Conservation (phyloP, 2,797 vertebrate species). For the Mormyrops boulengeri region DNA sequence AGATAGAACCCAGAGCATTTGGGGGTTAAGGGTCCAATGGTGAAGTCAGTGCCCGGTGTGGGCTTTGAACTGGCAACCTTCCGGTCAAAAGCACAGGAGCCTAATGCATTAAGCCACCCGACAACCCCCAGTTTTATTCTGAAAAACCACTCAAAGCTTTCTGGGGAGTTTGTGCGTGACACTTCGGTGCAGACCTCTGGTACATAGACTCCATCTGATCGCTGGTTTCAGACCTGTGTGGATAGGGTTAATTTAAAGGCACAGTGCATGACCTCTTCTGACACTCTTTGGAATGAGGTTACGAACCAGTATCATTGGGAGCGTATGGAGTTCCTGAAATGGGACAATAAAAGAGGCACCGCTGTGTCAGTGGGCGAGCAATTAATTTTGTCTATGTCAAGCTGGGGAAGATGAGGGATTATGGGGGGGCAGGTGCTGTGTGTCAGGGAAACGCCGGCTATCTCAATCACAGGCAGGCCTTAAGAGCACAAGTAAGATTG, state of each 20-base stretch:
- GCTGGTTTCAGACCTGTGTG: not conserved
- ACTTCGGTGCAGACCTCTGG: not conserved
- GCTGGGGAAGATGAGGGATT: constrained; percentile 58
- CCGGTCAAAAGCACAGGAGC: not conserved
- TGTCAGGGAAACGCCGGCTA: constrained; percentile 58
- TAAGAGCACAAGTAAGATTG: constrained; percentile 54
- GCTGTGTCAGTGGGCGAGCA: not conserved
- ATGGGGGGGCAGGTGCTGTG: constrained; percentile 37
- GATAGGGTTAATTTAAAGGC: not conserved
- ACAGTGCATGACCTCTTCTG: not conserved
- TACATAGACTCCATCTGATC: not conserved
- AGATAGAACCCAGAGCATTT: not conserved
- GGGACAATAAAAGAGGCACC: not conserved
- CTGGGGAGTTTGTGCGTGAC: not conserved
- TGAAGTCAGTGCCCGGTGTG: not conserved
- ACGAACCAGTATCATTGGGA: not conserved
- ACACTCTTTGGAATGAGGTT: not conserved
- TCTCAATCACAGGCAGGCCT: constrained; percentile 42
- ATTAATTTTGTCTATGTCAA: constrained; percentile 63
- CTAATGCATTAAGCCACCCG: not conserved
- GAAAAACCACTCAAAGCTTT: not conserved
- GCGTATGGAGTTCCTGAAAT: constrained; percentile 6
- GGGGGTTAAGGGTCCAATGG: not conserved
- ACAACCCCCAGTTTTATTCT: not conserved
- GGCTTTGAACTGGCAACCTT: not conserved